A percentile compares a stretch with the other conserved stretches of the same genome.
Evolutionary conservation across 2,113 vertebrate genomes (phyloP).

Genomic region (Butorides virescens): DNA sequence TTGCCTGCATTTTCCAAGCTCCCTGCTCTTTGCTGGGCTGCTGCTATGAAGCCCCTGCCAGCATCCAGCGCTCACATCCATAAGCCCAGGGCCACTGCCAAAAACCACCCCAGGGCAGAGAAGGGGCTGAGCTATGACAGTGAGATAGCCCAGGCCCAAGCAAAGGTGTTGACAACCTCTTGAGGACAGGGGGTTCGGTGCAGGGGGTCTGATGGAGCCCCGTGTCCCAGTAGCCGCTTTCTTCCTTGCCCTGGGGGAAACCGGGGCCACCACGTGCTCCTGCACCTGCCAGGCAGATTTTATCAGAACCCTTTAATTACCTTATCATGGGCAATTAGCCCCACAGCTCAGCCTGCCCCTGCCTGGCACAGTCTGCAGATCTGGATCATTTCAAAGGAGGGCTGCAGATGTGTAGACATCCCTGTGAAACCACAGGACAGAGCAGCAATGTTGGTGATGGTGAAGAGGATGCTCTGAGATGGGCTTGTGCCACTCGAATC

Average conservation of each 20-base stretch:
- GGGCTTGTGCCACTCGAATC: rapidly evolving
- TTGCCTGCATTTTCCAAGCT: rapidly evolving
- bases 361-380: neutral
- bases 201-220: neutral
- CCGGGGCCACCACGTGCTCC: neutral
- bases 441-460: rapidly evolving
- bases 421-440: rapidly evolving
- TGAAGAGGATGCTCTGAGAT: neutral
- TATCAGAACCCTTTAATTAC: conserved; percentile 59
- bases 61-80: rapidly evolving
- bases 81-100: neutral
- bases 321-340: conserved; percentile 67
- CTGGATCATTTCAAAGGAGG: neutral
- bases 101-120: neutral
- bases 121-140: neutral
- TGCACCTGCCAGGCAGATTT: neutral
- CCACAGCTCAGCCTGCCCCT: conserved; percentile 45
- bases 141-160: neutral
- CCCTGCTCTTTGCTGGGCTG: neutral
- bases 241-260: neutral
- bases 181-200: neutral
- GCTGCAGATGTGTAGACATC: neutral
- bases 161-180: neutral
- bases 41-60: neutral
- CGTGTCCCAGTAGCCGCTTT: neutral